Conservation (phyloP, 2,888 invertebrate species). For the Psococerastis gibbosa region DNA sequence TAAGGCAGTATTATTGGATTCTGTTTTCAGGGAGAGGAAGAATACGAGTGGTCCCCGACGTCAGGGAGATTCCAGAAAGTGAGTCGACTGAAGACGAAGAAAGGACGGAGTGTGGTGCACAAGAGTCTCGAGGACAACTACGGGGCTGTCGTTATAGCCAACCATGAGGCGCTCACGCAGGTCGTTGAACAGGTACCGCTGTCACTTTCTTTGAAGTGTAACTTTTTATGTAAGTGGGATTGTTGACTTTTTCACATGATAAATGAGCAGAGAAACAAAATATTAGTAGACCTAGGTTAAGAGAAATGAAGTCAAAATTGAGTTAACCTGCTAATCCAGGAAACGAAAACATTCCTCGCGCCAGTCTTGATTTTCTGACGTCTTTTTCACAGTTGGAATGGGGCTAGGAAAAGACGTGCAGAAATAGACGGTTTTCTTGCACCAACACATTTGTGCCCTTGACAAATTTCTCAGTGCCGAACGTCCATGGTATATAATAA, state of each 20-base stretch:
- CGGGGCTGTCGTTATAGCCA: conserved; percentile 73
- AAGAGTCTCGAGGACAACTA: conserved; percentile 78
- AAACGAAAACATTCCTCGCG: too few species aligned
- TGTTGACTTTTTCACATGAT: conserved; percentile 2
- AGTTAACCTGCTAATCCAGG: too few species aligned
- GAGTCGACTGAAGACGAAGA: conserved; percentile 46
- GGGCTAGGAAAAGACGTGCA: too few species aligned
- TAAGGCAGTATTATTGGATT: too few species aligned
- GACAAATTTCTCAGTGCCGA: too few species aligned
- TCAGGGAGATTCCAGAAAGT: conserved; percentile 11
- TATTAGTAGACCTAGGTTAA: neutral
- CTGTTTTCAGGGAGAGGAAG: conserved; percentile 14
- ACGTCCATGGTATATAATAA: too few species aligned
- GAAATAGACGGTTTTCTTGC: too few species aligned
- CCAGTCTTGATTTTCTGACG: too few species aligned
- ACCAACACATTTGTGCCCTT: too few species aligned
- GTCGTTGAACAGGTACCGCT: conserved; percentile 68
- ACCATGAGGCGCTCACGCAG: conserved; percentile 76
- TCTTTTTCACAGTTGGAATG: too few species aligned
- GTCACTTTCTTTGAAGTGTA: conserved; percentile 16
- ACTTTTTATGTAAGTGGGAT: too few species aligned
- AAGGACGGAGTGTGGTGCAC: conserved; percentile 66
- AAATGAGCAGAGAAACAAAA: neutral
- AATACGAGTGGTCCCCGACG: conserved; percentile 14
- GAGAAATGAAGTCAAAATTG: too few species aligned